phyloP scores from a whole-genome alignment of 2,888 invertebrate species.

The Apamea anceps region DNA sequence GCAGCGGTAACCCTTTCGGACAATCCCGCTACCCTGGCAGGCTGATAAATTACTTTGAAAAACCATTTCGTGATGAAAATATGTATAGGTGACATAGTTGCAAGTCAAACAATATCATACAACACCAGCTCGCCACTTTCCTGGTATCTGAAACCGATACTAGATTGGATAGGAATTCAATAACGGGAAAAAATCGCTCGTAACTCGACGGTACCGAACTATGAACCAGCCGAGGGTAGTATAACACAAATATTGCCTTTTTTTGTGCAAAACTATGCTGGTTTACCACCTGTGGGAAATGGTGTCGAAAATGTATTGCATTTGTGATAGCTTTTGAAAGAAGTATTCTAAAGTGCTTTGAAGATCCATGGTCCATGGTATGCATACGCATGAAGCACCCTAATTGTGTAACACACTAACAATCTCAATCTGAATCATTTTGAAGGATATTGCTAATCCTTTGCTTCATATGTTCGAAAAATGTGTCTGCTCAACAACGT shows the following conservation, averaged over 20 bases:
- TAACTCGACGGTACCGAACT: slow-evolving; percentile 22
- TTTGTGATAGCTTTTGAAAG: background rate
- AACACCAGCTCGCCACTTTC: slow-evolving; percentile 15
- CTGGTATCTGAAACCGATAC: slow-evolving; percentile 41
- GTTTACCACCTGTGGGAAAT: slow-evolving; percentile 25
- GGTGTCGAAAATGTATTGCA: background rate
- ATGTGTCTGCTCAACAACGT: too few relatives aligned
- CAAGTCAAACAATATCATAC: slow-evolving; percentile 8
- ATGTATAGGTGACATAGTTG: background rate
- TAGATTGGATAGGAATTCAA: slow-evolving; percentile 61
- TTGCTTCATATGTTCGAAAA: too few relatives aligned
- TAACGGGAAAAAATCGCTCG: slow-evolving; percentile 54
- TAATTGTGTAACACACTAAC: too few relatives aligned
- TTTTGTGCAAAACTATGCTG: slow-evolving; percentile 18
- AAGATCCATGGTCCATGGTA: too few relatives aligned
- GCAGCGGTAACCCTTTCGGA: too few relatives aligned
- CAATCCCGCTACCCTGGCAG: too few relatives aligned
- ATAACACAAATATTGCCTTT: slow-evolving; percentile 20
- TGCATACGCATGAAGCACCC: too few relatives aligned
- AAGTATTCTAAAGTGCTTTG: too few relatives aligned
- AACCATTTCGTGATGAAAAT: background rate
- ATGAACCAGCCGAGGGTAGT: slow-evolving; percentile 36
- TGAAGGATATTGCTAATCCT: too few relatives aligned
- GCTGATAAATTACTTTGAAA: slow-evolving; percentile 8
- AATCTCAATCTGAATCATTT: too few relatives aligned